Base-by-base conservation (phyloP, 2,797 vertebrate species). In the Tarsius wallacei region DNA sequence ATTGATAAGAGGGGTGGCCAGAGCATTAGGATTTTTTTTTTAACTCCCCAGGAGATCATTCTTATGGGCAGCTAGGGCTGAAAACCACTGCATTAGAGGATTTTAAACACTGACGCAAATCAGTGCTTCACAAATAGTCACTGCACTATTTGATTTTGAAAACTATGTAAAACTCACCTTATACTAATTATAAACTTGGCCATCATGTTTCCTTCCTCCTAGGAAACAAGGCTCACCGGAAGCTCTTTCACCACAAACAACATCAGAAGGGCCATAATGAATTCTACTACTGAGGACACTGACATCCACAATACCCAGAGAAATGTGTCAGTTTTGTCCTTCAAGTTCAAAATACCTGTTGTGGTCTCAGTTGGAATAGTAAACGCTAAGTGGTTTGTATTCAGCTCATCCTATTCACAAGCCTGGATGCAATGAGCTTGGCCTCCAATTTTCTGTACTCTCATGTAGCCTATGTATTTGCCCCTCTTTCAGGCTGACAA, bases 281-380 rank as follows among this genome's bases (percentile, higher is more conserved):
- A 80, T 80, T 66, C 22, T 28, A 61, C 57, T 31, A 22, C 61
- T 89, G 11, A 93, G 28, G 70, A 80, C n/a, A 85, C 26, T 63
- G 66, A 76, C 33, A 49, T 16, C 73, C 76, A 31, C 28, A 31
- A 47, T 49, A 63, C 53, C 64, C 47, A 57, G 63, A 64, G 47
- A 91, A 91, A 49, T 31, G 22, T 19, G 77, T 61, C 76, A 11
- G 13, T 55, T 57, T 66, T 89, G n/a, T 47, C 21, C 81, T 66
- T 90, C 70, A 84, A 77, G 16, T 92, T 85, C 71, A 73, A 61
- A 78, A 88, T 26, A 85, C 26, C 83, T 77, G 31, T 61, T 76
- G 64, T 59, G 59, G 42, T 47, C 26, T 31, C 71, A 63, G 51
- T 10, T 17, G 66, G 51, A 74, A 74, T 21, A 66, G 49, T 57